Evolutionary conservation across 1,140 invertebrate genomes (phyloP).

Genomic region (Scaptomyza montana): DNA sequence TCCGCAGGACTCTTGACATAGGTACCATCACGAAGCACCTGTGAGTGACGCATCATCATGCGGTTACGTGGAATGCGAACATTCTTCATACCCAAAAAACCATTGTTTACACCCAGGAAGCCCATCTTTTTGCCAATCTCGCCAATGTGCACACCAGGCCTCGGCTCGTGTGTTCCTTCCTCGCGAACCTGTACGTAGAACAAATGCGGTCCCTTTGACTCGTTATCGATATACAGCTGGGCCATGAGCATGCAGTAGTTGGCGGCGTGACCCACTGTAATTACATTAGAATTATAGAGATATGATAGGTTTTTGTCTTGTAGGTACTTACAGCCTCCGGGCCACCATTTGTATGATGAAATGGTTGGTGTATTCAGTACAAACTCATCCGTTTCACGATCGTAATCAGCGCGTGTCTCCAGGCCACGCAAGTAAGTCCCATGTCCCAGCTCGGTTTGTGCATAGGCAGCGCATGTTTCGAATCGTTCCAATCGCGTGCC

Average conservation of each 20-base stretch:
- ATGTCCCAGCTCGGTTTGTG: conserved; percentile 97
- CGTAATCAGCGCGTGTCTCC: conserved; percentile 96
- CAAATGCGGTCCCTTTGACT: conserved; percentile 94
- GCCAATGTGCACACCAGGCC: conserved; percentile 94
- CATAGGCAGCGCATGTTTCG: conserved; percentile 95
- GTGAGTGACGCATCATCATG: conserved; percentile 97
- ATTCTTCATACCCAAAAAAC: conserved; percentile 93
- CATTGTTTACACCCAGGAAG: conserved; percentile 95
- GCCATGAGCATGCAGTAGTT: conserved; percentile 96
- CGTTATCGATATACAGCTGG: conserved; percentile 92
- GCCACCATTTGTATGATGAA: conserved; percentile 97
- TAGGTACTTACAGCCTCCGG: conserved; percentile 92
- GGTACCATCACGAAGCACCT: conserved; percentile 94
- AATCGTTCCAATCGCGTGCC: conserved; percentile 89
- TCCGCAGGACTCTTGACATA: conserved; percentile 92
- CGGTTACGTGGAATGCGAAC: conserved; percentile 93
- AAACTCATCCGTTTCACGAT: conserved; percentile 93
- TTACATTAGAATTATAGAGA: not conserved
- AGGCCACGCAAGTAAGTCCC: conserved; percentile 96
- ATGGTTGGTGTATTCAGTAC: conserved; percentile 94
- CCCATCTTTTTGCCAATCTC: conserved; percentile 97
- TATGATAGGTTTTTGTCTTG: no score
- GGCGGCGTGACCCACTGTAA: conserved; percentile 94
- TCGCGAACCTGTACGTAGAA: conserved; percentile 96
- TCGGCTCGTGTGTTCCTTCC: conserved; percentile 92